Evolutionary conservation across 2,113 vertebrate genomes (phyloP), one percentile per base, ranked within the genome.

Genomic region (Hemibagrus wyckioides): DNA sequence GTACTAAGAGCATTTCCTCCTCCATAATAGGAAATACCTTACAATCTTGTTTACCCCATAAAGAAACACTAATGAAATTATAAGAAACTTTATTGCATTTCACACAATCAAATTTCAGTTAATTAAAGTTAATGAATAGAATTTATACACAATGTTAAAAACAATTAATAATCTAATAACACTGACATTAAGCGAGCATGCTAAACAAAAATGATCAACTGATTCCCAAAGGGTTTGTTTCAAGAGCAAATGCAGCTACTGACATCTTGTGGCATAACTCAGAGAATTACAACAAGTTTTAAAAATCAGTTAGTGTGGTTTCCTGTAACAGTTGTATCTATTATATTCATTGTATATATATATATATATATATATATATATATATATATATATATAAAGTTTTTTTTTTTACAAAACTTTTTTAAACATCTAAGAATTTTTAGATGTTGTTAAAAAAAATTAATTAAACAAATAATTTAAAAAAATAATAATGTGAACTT

Each of bases 181-280:
- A 67, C 2, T 30, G 2, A 52, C 33, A 80, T 19, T 56, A 50
- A 15, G 30, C 10, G 19, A 52, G 8, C 5, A 30, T 13, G 6
- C 25, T 61, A 36, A 2, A 52, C 0, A 3, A 59, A 71, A n/a
- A 84, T n/a, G n/a, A 36, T 73, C 21, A 17, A 2, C 3, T 2
- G 25, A 15, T 11, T 80, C 25, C 48, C 28, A 17, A 50, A 84
- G 19, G 6, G 0, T 69, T 54, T 57, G 11, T 39, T 69, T 52
- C 7, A 52, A 41, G 19, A 23, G n/a, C 41, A 85, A 75, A 75
- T 65, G 77, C 48, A 71, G 36, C 59, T 69, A 57, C 15, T 56
- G 85, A 86, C 85, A 86, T 57, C 85, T 81, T n/a, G 77, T 86
- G 85, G 85, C 36, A 17, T n/a, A 63, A 85, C 44, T 25, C 4